Conservation (phyloP, 2,113 vertebrate species). For the Taurulus bubalis region DNA sequence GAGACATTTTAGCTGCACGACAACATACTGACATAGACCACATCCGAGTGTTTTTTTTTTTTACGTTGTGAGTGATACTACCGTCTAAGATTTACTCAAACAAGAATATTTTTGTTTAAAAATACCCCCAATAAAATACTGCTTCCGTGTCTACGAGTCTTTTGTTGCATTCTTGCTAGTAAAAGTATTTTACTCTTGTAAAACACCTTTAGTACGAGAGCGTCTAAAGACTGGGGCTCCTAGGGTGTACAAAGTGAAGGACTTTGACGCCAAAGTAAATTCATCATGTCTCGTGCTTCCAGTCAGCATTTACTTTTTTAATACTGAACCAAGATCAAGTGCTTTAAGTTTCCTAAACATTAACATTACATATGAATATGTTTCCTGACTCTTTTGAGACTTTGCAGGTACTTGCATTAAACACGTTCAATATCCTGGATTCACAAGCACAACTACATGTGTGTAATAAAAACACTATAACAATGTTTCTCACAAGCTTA, state of each 20-base stretch:
- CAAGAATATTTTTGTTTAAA: background rate
- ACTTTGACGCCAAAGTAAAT: background rate
- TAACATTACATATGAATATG: background rate
- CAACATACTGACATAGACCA: background rate
- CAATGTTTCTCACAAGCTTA: background rate
- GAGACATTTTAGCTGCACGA: background rate
- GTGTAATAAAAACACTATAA: background rate
- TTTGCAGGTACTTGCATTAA: background rate
- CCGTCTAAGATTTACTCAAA: background rate
- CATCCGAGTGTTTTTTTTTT: background rate
- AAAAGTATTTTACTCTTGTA: background rate
- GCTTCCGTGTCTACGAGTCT: background rate
- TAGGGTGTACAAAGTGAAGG: background rate
- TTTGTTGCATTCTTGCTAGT: background rate
- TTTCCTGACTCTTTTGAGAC: background rate
- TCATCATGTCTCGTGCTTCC: conserved; percentile 6
- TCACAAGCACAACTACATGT: background rate
- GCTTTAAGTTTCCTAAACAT: background rate
- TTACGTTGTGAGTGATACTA: background rate
- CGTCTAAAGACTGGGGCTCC: background rate
- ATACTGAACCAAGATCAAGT: background rate
- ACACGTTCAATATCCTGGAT: background rate
- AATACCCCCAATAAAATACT: background rate
- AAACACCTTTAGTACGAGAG: background rate
- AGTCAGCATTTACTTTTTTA: background rate